Evolutionary conservation across 2,888 invertebrate genomes (phyloP), one percentile per base, ranked within the genome.

Genomic region (Andricus quercusramuli): DNA sequence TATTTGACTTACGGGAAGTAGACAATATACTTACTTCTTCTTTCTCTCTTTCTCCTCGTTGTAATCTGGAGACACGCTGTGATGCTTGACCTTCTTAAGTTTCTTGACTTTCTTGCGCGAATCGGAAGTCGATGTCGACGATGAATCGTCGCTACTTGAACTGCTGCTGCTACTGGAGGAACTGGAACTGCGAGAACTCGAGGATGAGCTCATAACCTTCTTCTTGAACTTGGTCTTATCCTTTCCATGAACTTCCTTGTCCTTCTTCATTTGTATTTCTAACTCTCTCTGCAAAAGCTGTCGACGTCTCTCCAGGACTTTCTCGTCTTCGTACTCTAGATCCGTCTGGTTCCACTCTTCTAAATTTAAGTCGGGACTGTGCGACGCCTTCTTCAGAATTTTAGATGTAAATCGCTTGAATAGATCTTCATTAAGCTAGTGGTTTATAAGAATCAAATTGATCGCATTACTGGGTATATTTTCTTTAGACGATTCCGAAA

Each of bases 241-340:
- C 90, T 96, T 95, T 84, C 95, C 95, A 93, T 94, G 94, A 87
- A 95, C 95, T 91, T 96, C 96, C 88, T 94, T 94, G 90, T 96
- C 96, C 94, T 96, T 96, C 94, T 96, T 96, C 94, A 96, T 93
- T 93, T 96, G 96, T 91, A 96, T 93, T 91, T 96, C 96, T 92
- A 97, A 93, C 94, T 97, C 96, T 88, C 96, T 94, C 91, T 96
- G 96, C 89, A 97, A 93, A 90, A 96, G 95, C 90, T 95, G 95
- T 84, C 96, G 94, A 87, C 96, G 94, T 92, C 96, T 95, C 92
- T 97, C 96, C 90, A 97, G 94, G 85, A 95, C 96, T 91, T 96
- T 96, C 83, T 96, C 96, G 93, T 97, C 96, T 84, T 96, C 96
- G 93, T 96, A 96, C 92, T 96, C 96, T 93, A 97, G 93, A 93